Percentiles rank a stretch among this genome's conserved stretches.
These are phyloP conservation scores for Platyscapa corneri DNA, from an alignment of 1,140 invertebrate species.

Conservation along the genomic window DNA sequence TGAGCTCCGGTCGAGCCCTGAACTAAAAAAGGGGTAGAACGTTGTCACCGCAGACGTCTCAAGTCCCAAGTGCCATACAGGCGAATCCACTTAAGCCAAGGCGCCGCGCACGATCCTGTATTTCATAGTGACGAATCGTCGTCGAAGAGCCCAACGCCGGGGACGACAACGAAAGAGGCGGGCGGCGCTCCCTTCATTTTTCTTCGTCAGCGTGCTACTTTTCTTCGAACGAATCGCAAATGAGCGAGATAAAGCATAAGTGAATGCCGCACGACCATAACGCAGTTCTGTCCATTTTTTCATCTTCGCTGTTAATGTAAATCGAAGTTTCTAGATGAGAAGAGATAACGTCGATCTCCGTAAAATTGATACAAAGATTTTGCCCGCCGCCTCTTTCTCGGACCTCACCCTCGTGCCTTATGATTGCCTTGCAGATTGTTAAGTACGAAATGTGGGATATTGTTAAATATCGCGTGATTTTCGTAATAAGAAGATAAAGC, in stretches of 20 bases:
- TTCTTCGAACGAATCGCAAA: not conserved
- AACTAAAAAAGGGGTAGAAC: not conserved
- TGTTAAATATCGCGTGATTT: too few species aligned
- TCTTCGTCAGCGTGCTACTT: not conserved
- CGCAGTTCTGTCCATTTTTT: too few species aligned
- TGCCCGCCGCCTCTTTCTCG: too few species aligned
- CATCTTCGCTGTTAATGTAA: too few species aligned
- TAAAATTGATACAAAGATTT: not conserved
- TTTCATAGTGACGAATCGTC: slow-evolving; percentile 11
- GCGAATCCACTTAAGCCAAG: slow-evolving; percentile 33
- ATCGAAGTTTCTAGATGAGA: too few species aligned
- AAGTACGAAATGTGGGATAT: too few species aligned
- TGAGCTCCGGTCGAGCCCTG: not conserved
- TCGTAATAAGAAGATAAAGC: too few species aligned
- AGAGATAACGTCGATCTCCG: not conserved
- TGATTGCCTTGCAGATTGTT: not conserved
- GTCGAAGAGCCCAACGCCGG: not conserved
- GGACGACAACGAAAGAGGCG: too few species aligned
- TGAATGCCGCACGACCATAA: not conserved
- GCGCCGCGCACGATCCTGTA: not conserved
- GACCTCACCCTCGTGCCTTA: too few species aligned
- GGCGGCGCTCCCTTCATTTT: too few species aligned
- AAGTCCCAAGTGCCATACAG: not conserved
- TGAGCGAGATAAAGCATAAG: not conserved
- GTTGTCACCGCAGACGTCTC: not conserved